phyloP scores from a whole-genome alignment of 2,113 vertebrate genomes.

The Plecotus auritus region DNA sequence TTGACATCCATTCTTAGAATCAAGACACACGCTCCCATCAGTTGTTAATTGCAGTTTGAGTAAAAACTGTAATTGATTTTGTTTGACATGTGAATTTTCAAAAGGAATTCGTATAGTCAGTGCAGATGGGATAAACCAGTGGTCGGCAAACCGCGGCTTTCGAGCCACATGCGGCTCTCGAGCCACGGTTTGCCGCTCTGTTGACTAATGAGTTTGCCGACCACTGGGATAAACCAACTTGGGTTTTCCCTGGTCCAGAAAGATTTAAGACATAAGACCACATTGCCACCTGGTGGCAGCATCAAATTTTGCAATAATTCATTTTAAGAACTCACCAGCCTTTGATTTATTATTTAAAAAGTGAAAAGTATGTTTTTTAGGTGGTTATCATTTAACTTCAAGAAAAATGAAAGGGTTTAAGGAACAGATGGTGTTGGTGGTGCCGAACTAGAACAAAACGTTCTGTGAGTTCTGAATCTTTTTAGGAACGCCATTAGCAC shows the following conservation, averaged over 20 bases:
- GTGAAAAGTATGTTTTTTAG: not conserved
- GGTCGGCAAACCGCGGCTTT: too few relatives aligned
- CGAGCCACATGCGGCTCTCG: too few relatives aligned
- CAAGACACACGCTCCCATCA: not conserved
- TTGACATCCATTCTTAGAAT: not conserved
- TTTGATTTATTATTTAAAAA: not conserved
- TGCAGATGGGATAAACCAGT: not conserved
- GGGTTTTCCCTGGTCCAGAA: not conserved
- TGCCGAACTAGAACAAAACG: not conserved
- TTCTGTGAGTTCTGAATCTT: not conserved
- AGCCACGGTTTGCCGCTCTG: too few relatives aligned
- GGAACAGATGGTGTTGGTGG: not conserved
- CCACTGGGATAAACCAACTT: not conserved
- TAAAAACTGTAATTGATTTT: not conserved
- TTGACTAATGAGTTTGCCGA: too few relatives aligned
- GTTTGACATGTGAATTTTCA: not conserved
- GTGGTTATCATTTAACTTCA: not conserved
- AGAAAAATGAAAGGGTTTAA: not conserved
- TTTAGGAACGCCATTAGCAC: not conserved
- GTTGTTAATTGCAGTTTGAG: not conserved
- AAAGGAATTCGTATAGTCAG: not conserved
- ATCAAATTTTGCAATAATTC: not conserved
- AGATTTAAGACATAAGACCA: not conserved
- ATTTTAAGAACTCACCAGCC: not conserved
- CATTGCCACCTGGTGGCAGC: slow-evolving; percentile 47